Evolutionary conservation across 2,797 vertebrate species (phyloP), one percentile per base, ranked within the genome.

Genomic region (Australoheros facetus): DNA sequence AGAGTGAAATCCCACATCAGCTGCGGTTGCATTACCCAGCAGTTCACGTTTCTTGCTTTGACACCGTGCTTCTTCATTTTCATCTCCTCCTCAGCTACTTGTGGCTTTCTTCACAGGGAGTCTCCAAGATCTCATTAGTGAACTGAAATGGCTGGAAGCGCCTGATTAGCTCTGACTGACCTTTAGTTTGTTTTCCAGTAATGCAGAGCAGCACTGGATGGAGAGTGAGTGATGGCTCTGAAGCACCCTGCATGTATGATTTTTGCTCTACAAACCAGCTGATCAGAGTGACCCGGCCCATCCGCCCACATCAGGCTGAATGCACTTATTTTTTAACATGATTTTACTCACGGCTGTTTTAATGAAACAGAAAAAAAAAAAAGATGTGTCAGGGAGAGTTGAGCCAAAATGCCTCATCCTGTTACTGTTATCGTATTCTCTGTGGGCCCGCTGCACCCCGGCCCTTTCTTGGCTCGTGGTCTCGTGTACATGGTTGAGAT

Each of bases 401-500:
- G 2, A 77, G 85, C 82, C 83, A 86, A 86, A 73, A 32, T 66
- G 75, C 85, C 81, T 81, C 32, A 82, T 59, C 71, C 58, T 78
- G 82, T 88, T 85, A 81, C 30, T 82, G 71, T 86, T 84, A 79
- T 32, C 82, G 71, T 78, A 80, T 75, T 81, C 80, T 85, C 86
- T 19, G 42, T 80, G 81, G 83, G 73, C 79, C 19, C 71, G 60
- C 82, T 86, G 76, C 90, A 79, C 85, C 91, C 88, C 1, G 2
- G 71, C 30, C 71, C 8, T 71, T 54, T 62, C 69, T 89, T 80
- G 85, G 84, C 82, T 56, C 4, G 28, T 34, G 57, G 71, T 55
- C 57, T 39, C 57, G 77, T 84, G 70, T 71, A 59, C 8, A 13
- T 79, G 77, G 85, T 83, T 80, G 75, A 77, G 80, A 80, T 70